Percentiles rank a stretch among this genome's conserved stretches.
Conservation (phyloP, 2,797 vertebrate genomes). For the Channa striata region DNA sequence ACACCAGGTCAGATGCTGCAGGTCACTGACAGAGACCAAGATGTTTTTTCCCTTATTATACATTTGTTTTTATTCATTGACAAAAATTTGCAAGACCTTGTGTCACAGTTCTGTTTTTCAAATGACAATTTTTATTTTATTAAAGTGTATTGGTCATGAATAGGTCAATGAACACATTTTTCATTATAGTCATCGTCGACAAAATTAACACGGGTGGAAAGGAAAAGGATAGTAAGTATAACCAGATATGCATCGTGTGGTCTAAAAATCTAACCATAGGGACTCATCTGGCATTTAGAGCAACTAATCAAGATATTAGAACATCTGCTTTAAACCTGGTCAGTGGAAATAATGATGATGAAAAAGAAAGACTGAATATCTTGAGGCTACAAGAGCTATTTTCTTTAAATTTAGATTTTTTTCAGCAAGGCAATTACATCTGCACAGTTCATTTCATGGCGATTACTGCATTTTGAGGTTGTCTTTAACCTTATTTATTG, state of each 20-base stretch:
- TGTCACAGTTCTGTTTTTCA: too few relatives aligned
- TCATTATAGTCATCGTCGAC: too few relatives aligned
- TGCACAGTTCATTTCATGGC: constrained; percentile 7
- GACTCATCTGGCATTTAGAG: constrained; percentile 1
- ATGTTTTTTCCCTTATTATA: too few relatives aligned
- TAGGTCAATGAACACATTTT: too few relatives aligned
- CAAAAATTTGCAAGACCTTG: too few relatives aligned
- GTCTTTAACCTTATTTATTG: constrained; percentile 18
- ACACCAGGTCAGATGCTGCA: too few relatives aligned
- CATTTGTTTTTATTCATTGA: too few relatives aligned
- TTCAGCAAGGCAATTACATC: constrained; percentile 16
- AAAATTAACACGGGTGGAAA: too few relatives aligned
- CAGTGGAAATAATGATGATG: not conserved
- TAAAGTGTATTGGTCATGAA: too few relatives aligned
- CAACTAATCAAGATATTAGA: constrained; percentile 10
- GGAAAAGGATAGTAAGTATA: constrained; percentile 7
- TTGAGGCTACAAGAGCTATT: constrained; percentile 5
- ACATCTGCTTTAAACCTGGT: constrained; percentile 11
- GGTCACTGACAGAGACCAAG: too few relatives aligned
- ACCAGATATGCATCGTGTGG: not conserved
- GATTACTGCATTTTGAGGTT: not conserved
- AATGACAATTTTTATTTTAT: too few relatives aligned
- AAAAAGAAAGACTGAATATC: constrained; percentile 10
- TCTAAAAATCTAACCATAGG: constrained; percentile 12
- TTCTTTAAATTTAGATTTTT: not conserved